Evolutionary conservation across 1,140 invertebrate species (phyloP).

Genomic region (Elymnias hypermnestra): DNA sequence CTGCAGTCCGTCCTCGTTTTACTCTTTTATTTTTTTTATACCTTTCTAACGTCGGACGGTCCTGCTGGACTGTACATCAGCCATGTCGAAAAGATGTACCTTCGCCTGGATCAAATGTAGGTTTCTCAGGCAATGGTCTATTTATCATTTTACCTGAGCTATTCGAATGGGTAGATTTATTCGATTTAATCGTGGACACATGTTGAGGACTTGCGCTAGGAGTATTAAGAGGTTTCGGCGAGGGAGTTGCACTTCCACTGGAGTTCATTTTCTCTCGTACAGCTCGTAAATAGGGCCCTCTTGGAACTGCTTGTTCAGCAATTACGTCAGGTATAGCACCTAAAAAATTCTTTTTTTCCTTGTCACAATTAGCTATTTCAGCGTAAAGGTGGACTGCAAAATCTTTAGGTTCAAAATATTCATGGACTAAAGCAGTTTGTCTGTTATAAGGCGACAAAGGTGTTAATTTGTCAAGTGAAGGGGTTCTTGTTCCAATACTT

Average conservation of each 20-base stretch:
- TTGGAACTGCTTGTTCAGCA: constrained; percentile 49
- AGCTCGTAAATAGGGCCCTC: constrained; percentile 60
- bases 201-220: constrained; percentile 22
- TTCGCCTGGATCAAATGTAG: constrained; percentile 64
- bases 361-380: constrained; percentile 77
- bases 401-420: constrained; percentile 85
- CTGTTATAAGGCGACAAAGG: constrained; percentile 72
- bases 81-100: constrained; percentile 50
- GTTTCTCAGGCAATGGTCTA: constrained; percentile 82
- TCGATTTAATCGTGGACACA: constrained; percentile 42
- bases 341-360: constrained; percentile 47
- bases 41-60: constrained; percentile 15
- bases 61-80: constrained; percentile 22
- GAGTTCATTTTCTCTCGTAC: constrained; percentile 51
- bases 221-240: constrained; percentile 20
- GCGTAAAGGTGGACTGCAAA: constrained; percentile 83
- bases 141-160: constrained; percentile 79
- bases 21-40: constrained; percentile 3
- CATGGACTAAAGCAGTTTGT: constrained; percentile 78
- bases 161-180: constrained; percentile 64
- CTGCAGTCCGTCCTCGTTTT: constrained; percentile 4
- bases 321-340: constrained; percentile 62
- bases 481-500: constrained; percentile 78
- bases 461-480: constrained; percentile 79
- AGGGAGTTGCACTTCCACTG: constrained; percentile 18